Percentiles rank a stretch among this genome's conserved stretches.
These are phyloP conservation scores for Xanthia togata DNA, from an alignment of 2,888 invertebrate species.

Conservation along the genomic window DNA sequence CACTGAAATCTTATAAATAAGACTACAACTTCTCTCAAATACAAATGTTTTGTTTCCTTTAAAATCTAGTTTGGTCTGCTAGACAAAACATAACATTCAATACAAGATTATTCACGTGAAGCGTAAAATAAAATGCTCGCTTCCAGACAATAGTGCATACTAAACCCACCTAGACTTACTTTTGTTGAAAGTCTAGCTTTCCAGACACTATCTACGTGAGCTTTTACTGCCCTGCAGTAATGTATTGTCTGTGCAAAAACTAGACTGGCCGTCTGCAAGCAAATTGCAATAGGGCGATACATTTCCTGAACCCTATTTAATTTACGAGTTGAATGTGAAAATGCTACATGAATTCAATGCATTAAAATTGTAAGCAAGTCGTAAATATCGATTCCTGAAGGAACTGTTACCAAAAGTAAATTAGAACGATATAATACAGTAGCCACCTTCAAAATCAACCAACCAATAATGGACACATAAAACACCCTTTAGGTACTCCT, in stretches of 20 bases:
- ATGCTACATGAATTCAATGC: not conserved
- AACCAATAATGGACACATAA: conserved; percentile 6
- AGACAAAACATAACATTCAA: conserved; percentile 34
- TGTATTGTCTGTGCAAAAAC: conserved; percentile 50
- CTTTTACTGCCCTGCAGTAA: conserved; percentile 47
- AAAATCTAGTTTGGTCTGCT: conserved; percentile 10
- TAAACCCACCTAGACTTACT: conserved; percentile 36
- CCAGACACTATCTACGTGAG: conserved; percentile 50
- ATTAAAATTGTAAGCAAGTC: not conserved
- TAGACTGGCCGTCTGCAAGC: conserved; percentile 39
- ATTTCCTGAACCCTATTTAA: conserved; percentile 44
- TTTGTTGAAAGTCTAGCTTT: conserved; percentile 56
- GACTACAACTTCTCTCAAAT: not conserved
- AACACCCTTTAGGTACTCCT: conserved; percentile 20
- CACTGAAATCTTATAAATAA: not conserved
- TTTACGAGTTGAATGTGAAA: conserved; percentile 21
- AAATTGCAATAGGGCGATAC: conserved; percentile 35
- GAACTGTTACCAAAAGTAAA: not conserved
- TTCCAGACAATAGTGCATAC: conserved; percentile 15
- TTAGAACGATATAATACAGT: not conserved
- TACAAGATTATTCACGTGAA: conserved; percentile 25
- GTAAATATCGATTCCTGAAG: not conserved
- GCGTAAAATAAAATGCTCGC: conserved; percentile 43
- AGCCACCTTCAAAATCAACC: not conserved
- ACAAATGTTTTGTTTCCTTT: conserved; percentile 10